These are phyloP conservation scores for Gallinago solitaria DNA, from an alignment of 2,797 vertebrate genomes.

Conservation along the genomic window DNA sequence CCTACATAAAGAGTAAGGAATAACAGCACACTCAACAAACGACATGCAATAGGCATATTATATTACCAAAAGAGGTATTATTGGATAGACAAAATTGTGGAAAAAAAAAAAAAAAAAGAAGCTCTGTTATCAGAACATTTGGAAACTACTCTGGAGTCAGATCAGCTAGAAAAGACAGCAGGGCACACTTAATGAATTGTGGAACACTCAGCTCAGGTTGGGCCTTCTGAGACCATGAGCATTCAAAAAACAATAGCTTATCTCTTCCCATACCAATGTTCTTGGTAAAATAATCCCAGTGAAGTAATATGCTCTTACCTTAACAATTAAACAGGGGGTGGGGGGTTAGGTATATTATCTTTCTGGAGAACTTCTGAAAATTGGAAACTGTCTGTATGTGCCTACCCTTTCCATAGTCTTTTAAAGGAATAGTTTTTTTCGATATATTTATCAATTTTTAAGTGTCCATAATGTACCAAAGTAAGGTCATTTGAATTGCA, in stretches of 20 bases:
- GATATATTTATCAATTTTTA: not conserved
- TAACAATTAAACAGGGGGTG: not conserved
- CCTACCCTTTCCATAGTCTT: not conserved
- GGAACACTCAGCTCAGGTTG: not conserved
- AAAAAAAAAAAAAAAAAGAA: not conserved
- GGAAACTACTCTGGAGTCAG: not conserved
- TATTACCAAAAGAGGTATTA: not conserved
- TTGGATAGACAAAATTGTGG: not conserved
- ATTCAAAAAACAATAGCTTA: not conserved
- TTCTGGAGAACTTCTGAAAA: not conserved
- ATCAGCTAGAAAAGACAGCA: not conserved
- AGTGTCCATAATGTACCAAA: not conserved
- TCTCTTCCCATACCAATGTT: not conserved
- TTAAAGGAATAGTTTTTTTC: not conserved
- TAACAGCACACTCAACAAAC: not conserved
- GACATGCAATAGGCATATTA: not conserved
- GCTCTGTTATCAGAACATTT: not conserved
- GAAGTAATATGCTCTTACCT: not conserved
- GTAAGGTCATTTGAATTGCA: not conserved
- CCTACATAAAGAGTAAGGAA: not conserved
- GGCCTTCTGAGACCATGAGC: not conserved
- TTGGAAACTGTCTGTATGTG: not conserved
- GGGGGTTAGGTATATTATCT: not conserved
- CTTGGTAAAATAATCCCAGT: not conserved
- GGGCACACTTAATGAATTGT: not conserved